Conservation (phyloP, 2,113 vertebrate genomes). For the Ciconia stormi region DNA sequence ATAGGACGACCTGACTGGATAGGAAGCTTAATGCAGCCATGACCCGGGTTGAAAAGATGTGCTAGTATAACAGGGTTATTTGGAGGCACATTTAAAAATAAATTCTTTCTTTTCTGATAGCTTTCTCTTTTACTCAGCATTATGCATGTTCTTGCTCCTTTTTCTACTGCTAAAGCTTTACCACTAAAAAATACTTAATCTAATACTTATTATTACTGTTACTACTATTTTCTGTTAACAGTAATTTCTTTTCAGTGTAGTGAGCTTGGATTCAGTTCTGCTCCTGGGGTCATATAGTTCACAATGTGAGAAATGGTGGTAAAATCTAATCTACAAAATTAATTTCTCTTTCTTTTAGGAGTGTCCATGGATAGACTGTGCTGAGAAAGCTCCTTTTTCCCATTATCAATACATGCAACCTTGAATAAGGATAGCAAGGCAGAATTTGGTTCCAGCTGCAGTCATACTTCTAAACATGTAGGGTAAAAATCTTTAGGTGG, state of each 20-base stretch:
- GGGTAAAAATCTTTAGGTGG: background rate
- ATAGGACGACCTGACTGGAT: background rate
- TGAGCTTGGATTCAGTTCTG: background rate
- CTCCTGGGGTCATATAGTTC: background rate
- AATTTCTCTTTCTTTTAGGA: background rate
- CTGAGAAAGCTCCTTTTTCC: background rate
- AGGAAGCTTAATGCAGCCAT: conserved; percentile 21
- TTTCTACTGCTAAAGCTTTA: background rate
- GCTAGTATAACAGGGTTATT: background rate
- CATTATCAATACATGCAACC: background rate
- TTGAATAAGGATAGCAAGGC: background rate
- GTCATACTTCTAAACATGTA: background rate
- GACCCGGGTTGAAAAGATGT: conserved; percentile 4
- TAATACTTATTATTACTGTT: background rate
- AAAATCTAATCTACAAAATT: background rate
- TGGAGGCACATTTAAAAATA: conserved; percentile 7
- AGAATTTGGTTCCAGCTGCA: background rate
- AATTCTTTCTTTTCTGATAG: background rate
- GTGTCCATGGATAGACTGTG: background rate
- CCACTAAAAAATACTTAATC: background rate
- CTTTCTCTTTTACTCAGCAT: background rate
- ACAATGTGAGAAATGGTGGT: background rate
- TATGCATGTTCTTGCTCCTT: background rate
- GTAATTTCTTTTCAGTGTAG: background rate
- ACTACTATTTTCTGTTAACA: background rate